Evolutionary conservation across 1,140 invertebrate species (phyloP), one percentile per base, ranked within the genome.

Genomic region (Matsumurasca onukii): DNA sequence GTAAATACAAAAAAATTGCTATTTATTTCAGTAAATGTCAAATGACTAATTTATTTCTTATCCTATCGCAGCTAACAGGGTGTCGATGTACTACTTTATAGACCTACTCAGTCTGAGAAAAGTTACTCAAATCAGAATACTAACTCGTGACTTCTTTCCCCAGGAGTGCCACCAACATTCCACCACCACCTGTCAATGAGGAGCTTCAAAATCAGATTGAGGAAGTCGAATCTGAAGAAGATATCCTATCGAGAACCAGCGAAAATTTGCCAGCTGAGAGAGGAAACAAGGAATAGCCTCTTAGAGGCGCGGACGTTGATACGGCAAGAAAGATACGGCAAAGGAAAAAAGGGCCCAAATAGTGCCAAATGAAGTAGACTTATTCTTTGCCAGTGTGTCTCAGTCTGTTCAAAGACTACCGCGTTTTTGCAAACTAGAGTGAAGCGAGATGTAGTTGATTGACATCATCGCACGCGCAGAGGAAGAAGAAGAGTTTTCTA

Each of bases 401-500:
- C 13, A 61, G 27, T 25, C 57, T 27, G 27, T 29, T 9, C 27
- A 29, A 61, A 12, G 27, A 5, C 57, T 61, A 5, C 57, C 57
- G 9, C 57, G 27, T 29, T 29, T 29, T 20, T 61, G 5, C 57
- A 61, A 24, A 61, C 9, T 25, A 12, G 57, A 29, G 27, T 61
- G 2, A 61, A 61, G 30, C 57, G 27, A 13, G 13, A 61, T 9
- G 57, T 61, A 61, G 3, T 61, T n/a, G n/a, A n/a, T n/a, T 24
- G 27, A 61, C 27, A 61, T 3, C 57, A 55, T 61, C 27, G 27
- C 27, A 3, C 13, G 27, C 2, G 57, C 57, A 25, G 57, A 61
- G 27, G 57, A 61, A 61, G 57, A 61, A 61, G 13, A 61, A 25
- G 57, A 61, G 57, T 61, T 61, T 25, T 61, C 27, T 5, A 61